phyloP scores from a whole-genome alignment of 2,113 vertebrate genomes.

The Gobius niger region DNA sequence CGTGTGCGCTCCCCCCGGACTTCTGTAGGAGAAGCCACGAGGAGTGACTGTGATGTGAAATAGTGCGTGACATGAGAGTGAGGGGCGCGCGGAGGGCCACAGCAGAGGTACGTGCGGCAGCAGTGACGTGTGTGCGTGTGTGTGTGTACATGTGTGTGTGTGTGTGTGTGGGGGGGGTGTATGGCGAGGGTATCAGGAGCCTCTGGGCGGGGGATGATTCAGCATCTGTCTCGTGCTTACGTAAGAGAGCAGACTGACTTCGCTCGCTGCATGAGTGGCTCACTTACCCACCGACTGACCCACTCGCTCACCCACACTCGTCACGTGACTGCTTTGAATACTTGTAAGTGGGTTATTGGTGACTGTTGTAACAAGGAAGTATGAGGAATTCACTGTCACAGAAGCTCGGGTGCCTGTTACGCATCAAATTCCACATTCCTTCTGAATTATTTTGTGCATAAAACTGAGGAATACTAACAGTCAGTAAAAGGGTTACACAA shows the following conservation, averaged over 20 bases:
- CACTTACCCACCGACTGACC: slow-evolving; percentile 53
- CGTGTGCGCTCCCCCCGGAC: slow-evolving; percentile 37
- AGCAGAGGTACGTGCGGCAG: slow-evolving; percentile 24
- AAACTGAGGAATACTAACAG: no score
- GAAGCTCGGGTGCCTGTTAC: no score
- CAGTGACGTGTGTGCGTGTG: not conserved
- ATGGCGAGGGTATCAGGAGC: slow-evolving; percentile 17
- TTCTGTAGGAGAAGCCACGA: slow-evolving; percentile 50
- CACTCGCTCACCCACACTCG: slow-evolving; percentile 34
- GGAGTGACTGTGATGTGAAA: slow-evolving; percentile 58
- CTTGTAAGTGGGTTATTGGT: no score
- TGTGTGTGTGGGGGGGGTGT: slow-evolving; percentile 45
- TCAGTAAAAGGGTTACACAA: no score
- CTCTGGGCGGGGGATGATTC: slow-evolving; percentile 77
- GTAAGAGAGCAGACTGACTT: slow-evolving; percentile 65
- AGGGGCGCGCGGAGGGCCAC: slow-evolving; percentile 12
- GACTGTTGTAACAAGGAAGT: no score
- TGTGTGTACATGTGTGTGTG: slow-evolving; percentile 12
- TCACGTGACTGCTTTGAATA: no score
- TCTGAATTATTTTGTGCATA: no score
- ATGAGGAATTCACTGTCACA: no score
- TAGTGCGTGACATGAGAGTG: slow-evolving; percentile 52
- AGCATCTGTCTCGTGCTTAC: slow-evolving; percentile 77
- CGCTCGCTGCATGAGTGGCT: slow-evolving; percentile 44
- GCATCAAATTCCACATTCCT: no score